phyloP scores from a whole-genome alignment of 2,888 invertebrate species.

The Hypselothyrea guttata region DNA sequence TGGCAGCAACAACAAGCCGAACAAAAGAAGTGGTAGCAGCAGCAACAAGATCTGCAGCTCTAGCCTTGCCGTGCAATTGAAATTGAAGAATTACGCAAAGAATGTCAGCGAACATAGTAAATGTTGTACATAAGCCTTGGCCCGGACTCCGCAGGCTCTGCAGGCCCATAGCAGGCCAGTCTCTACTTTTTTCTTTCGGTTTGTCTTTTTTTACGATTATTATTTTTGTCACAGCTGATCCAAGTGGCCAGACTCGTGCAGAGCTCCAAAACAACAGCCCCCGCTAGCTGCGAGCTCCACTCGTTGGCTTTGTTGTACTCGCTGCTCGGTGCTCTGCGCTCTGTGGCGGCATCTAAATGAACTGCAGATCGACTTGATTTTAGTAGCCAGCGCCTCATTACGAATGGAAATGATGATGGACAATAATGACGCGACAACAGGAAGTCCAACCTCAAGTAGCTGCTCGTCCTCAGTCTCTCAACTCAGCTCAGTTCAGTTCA shows the following conservation, averaged over 20 bases:
- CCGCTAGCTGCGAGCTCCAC: slow-evolving; percentile 58
- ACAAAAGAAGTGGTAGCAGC: slow-evolving; percentile 27
- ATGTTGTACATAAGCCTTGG: slow-evolving; percentile 64
- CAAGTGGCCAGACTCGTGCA: slow-evolving; percentile 42
- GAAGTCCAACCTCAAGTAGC: slow-evolving; percentile 62
- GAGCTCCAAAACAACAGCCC: slow-evolving; percentile 41
- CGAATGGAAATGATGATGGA: slow-evolving; percentile 80
- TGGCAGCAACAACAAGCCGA: slow-evolving; percentile 18
- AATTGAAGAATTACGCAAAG: slow-evolving; percentile 81
- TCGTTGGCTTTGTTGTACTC: neutral
- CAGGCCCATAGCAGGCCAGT: too few relatives aligned
- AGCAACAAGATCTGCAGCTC: slow-evolving; percentile 29
- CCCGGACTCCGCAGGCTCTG: slow-evolving; percentile 1
- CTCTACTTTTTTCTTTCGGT: slow-evolving; percentile 60
- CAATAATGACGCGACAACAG: slow-evolving; percentile 81
- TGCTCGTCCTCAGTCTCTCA: neutral
- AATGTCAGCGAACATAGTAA: slow-evolving; percentile 77
- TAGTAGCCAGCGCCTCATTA: slow-evolving; percentile 77
- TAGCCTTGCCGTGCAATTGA: slow-evolving; percentile 80
- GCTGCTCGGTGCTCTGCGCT: slow-evolving; percentile 28
- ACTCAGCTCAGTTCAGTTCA: too few relatives aligned
- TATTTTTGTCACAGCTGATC: slow-evolving; percentile 76
- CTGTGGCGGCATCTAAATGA: slow-evolving; percentile 76
- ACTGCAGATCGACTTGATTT: slow-evolving; percentile 74
- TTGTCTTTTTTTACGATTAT: too few relatives aligned